Base-by-base conservation (phyloP, 2,113 vertebrate species). In the Otis tarda region DNA sequence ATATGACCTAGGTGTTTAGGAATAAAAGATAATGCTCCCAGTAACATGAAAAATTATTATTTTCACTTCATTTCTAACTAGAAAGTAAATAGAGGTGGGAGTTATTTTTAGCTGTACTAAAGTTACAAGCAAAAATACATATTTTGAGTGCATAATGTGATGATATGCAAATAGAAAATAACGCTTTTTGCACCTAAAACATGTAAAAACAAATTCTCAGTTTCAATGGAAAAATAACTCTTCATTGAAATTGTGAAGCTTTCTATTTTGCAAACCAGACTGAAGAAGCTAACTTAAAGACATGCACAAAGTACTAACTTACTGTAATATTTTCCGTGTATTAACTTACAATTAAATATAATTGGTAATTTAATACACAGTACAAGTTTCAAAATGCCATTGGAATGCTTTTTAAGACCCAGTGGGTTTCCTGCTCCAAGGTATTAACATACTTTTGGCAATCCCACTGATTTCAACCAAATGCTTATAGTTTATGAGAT, bases 401-500 rank as follows among this genome's bases (percentile, higher is more conserved):
- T 90, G 79, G 83, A 96, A 94, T 94, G 56, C 28, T 95, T 89
- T 90, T 83, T 95, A 92, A 95, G 85, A 92, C 87, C 68, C 56
- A 56, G 41, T 45, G 79, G 90, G 39, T 88, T 95, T 93, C 88
- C 90, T 53, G 67, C 64, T 92, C 82, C 85, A 89, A 93, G 63
- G 55, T 86, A 95, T 85, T 91, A 94, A 88, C 88, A 95, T 91
- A 90, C 92, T 96, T 94, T 95, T 93, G 92, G 92, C 94, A 96
- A 92, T 93, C 78, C 88, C 71, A 68, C 86, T 39, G 79, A 88
- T 93, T 96, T 92, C 86, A 90, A 78, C 93, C 95, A 97, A 97
- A 96, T 96, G 96, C 93, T 96, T 96, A 87, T 77, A 59, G 85
- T 95, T 97, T 96, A 95, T 93, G 92, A 96, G 85, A 95, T 97